phyloP scores from a whole-genome alignment of 2,113 vertebrate species.

The Clinocottus analis region DNA sequence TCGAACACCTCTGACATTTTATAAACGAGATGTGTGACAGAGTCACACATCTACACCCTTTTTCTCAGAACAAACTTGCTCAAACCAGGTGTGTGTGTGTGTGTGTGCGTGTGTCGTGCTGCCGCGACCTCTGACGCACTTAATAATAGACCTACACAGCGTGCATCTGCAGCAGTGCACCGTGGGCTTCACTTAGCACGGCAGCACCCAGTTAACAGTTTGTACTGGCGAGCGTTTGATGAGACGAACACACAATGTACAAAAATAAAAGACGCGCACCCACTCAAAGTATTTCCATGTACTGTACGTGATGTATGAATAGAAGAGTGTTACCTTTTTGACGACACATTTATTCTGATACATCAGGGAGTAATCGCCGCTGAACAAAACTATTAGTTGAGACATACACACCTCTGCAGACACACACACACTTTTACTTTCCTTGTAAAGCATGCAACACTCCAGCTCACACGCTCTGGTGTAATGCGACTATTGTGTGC shows the following conservation, averaged over 20 bases:
- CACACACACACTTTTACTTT: neutral
- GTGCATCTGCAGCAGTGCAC: slow-evolving; percentile 61
- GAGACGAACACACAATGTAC: neutral
- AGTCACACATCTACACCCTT: slow-evolving; percentile 6
- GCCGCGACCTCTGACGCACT: slow-evolving; percentile 34
- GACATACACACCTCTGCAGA: too few relatives aligned
- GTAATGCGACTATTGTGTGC: neutral
- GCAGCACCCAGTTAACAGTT: slow-evolving; percentile 2
- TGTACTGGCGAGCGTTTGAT: neutral
- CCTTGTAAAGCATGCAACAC: neutral
- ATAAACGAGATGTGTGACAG: neutral
- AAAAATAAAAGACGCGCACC: neutral
- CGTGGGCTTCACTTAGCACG: slow-evolving; percentile 13
- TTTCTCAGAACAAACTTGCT: slow-evolving; percentile 2
- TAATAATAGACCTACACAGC: slow-evolving; percentile 45
- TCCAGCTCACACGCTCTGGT: neutral
- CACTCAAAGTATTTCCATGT: neutral
- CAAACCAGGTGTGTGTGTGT: slow-evolving; percentile 7
- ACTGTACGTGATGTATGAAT: neutral
- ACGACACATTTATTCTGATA: neutral
- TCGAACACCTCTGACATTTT: neutral
- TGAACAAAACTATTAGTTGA: neutral
- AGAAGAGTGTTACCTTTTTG: neutral
- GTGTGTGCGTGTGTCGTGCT: neutral
- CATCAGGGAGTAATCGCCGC: neutral